Base-by-base conservation (phyloP, 2,888 invertebrate species). In the Agrotis puta region DNA sequence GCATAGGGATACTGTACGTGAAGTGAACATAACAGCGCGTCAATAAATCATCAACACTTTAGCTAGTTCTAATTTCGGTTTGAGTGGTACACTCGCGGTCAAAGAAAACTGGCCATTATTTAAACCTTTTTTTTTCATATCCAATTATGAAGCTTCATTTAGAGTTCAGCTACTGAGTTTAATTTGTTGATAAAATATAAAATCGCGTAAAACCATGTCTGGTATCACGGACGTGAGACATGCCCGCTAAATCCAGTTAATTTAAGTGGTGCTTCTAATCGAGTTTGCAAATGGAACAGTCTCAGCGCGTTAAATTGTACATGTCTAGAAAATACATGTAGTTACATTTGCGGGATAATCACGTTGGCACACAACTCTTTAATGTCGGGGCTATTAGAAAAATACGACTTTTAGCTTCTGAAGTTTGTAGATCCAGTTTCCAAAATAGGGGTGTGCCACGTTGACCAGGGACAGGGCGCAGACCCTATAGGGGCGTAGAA, bases 291-390 rank as follows among this genome's bases (percentile, higher is more conserved):
- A 58, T 75, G 59, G 70, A 74, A 58, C 68, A 65, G 63, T 58
- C 73, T 79, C 50, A 68, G 65, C 64, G n/a, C 53, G 71, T 67
- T 84, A 71, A 81, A 84, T 71, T 82, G 69, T 81, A 69, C 70
- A 59, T 67, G 53, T 67, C 53, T 61, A 51, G 64, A 67, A 69
- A 78, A 72, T 74, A 77, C 33, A 50, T 48, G n/a, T 62, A 57
- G 67, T 58, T 27, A 5, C 27, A 3, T 74, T 70, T 45, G 53
- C 22, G 18, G 24, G 47, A 68, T 70, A 58, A 74, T 53, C 50
- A 50, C 20, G 43, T 67, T 48, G 18, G n/a, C n/a, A 56, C 51
- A 67, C 59, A 64, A 68, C 33, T 65, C 58, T 53, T 62, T 58
- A 45, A 48, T 51, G n/a, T 72, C 48, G n/a, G 20, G 7, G 4